Base-by-base conservation (phyloP, 2,888 invertebrate genomes). In the Zhuqinia jingwanae region DNA sequence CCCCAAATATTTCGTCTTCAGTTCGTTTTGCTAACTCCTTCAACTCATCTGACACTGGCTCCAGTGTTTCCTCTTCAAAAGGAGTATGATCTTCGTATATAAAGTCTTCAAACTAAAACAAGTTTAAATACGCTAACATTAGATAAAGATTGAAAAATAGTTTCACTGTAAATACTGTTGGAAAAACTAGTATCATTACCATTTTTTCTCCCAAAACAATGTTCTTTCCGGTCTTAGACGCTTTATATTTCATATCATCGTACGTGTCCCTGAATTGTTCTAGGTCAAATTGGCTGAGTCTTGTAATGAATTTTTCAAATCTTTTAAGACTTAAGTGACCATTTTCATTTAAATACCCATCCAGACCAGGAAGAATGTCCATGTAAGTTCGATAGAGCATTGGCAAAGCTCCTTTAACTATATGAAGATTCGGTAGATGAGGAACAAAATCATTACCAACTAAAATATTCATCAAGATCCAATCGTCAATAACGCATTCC, bases 391-490 rank as follows among this genome's bases (percentile, higher is more conserved):
- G 94, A 93, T 98, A 99, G 56, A 99, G 93, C 88, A 96, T 92
- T 0, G 98, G 96, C 89, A 99, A 93, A 15, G 98, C 97, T 91
- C 97, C 97, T 91, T 96, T 96, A 90, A 95, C 95, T 90, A 99
- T 99, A 92, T 99, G 98, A 92, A 99, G 94, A 92, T 98, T 96
- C 1, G 99, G 99, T 89, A 99, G 94, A 93, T 98, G 95, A 0
- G 99, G 99, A 91, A 99, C 97, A 93, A 99, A 99, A 93, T 99
- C 99, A 92, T 99, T 99, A 89, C 99, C 99, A 13, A 99, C 97
- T 27, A 99, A 93, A 92, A 99, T 99, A 0, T 98, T 97, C 97
- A 99, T 97, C 20, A 99, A 92, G 36, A 99, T 91, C 99, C 99
- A 99, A 92, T 99, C 99, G 92, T 99, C 99, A 30, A 99, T 97